Conservation (phyloP, 2,888 invertebrate genomes). For the Athetis lepigone region DNA sequence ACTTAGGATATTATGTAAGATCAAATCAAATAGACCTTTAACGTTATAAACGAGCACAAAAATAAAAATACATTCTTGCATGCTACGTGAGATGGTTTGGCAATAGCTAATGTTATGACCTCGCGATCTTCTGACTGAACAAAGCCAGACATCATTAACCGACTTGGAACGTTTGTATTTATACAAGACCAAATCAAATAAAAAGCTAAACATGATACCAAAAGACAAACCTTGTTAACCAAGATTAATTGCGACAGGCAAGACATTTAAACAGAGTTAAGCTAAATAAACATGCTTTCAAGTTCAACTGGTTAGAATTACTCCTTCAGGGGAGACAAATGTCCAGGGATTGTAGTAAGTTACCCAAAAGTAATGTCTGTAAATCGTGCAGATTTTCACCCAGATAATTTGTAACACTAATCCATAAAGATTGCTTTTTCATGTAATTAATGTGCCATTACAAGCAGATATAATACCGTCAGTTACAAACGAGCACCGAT, state of each 20-base stretch:
- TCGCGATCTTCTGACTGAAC: constrained; percentile 7
- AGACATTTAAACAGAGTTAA: constrained; percentile 44
- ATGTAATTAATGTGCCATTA: constrained; percentile 62
- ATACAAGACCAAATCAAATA: constrained; percentile 8
- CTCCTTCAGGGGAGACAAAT: constrained; percentile 4
- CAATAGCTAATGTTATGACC: not conserved
- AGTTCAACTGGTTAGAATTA: constrained; percentile 8
- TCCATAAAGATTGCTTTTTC: constrained; percentile 66
- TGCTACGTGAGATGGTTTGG: constrained; percentile 6
- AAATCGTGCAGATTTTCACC: not conserved
- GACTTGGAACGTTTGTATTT: not conserved
- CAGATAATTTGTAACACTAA: constrained; percentile 69
- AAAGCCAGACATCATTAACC: constrained; percentile 2
- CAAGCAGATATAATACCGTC: constrained; percentile 51
- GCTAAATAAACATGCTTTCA: constrained; percentile 56
- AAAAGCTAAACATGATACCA: constrained; percentile 19
- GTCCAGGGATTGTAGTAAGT: not conserved
- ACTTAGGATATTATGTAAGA: constrained; percentile 8
- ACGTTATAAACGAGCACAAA: not conserved
- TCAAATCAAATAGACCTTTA: constrained; percentile 11
- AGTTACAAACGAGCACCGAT: constrained; percentile 19
- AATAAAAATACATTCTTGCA: constrained; percentile 5
- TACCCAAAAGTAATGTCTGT: not conserved
- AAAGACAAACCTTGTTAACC: constrained; percentile 22
- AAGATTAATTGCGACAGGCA: constrained; percentile 38